Conservation (phyloP, 2,113 vertebrate species). For the Hystrix cristata region DNA sequence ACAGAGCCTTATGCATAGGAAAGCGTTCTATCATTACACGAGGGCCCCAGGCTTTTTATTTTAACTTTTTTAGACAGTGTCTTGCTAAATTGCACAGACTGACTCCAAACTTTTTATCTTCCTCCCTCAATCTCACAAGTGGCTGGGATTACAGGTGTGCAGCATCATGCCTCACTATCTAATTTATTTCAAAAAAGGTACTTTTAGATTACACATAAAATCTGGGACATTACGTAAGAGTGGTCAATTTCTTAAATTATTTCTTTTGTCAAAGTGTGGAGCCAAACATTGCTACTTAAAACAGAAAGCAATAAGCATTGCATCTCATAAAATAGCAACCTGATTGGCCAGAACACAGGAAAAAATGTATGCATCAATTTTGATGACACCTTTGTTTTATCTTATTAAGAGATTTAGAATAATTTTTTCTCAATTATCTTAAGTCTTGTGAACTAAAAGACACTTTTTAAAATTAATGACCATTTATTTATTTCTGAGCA, state of each 20-base stretch:
- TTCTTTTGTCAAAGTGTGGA: neutral
- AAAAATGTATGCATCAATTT: neutral
- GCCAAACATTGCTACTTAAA: neutral
- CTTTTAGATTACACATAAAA: neutral
- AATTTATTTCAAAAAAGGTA: neutral
- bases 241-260: neutral
- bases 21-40: neutral
- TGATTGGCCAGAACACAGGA: neutral
- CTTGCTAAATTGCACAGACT: neutral
- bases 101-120: neutral
- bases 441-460: neutral
- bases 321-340: neutral
- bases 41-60: neutral
- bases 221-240: neutral
- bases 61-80: neutral
- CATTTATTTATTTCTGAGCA: neutral
- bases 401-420: neutral
- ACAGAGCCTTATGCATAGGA: neutral
- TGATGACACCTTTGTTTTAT: neutral
- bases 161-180: neutral
- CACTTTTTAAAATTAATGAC: neutral
- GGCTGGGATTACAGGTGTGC: neutral
- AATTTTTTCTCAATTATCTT: neutral
- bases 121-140: neutral
- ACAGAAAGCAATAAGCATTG: neutral